phyloP scores from a whole-genome alignment of 2,113 vertebrate genomes.

The Ptyas mucosa region DNA sequence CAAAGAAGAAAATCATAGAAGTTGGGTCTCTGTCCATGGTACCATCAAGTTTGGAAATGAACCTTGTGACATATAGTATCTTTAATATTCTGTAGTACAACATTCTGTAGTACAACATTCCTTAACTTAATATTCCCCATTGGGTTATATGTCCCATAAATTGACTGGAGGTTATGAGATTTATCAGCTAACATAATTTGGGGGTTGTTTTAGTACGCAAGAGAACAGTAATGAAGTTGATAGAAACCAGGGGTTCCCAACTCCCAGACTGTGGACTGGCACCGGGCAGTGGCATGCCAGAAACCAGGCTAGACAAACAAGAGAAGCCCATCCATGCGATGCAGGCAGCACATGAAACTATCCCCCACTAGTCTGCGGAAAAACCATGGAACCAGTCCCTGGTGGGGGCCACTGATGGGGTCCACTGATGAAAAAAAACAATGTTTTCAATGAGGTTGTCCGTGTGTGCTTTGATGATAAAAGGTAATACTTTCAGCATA shows the following conservation, averaged over 20 bases:
- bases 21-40: not conserved
- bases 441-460: not conserved
- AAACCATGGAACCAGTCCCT: too few relatives aligned
- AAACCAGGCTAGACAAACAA: too few relatives aligned
- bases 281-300: too few relatives aligned
- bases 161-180: not conserved
- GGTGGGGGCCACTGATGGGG: too few relatives aligned
- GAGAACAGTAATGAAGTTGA: not conserved
- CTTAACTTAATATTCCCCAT: too few relatives aligned
- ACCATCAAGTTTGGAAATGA: not conserved
- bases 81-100: too few relatives aligned
- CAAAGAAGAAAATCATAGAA: not conserved
- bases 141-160: not conserved
- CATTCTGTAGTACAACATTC: too few relatives aligned
- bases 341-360: too few relatives aligned
- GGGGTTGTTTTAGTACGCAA: not conserved
- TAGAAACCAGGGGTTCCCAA: not conserved
- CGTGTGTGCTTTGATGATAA: not conserved
- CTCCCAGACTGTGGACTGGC: rapidly evolving
- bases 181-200: not conserved
- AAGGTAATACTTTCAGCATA: not conserved
- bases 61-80: not conserved
- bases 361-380: too few relatives aligned
- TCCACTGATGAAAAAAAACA: not conserved
- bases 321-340: too few relatives aligned